Percentiles rank a stretch among this genome's conserved stretches.
These are phyloP conservation scores for Spicauda simplicius DNA, from an alignment of 2,888 invertebrate genomes.

Conservation along the genomic window DNA sequence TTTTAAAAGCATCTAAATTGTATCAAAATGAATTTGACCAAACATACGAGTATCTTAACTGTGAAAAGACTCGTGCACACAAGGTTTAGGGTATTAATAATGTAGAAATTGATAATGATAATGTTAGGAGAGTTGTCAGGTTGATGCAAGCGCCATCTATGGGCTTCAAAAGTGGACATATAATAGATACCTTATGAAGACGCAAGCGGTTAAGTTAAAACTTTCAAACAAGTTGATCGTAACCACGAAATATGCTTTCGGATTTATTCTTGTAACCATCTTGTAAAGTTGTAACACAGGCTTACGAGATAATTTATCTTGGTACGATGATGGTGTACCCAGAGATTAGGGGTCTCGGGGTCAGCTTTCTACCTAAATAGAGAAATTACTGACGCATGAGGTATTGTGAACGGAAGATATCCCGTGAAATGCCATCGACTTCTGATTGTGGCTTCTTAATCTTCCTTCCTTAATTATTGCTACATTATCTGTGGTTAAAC, in stretches of 20 bases:
- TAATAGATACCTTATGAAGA: too few species aligned
- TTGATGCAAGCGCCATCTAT: too few species aligned
- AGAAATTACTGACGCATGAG: constrained; percentile 48
- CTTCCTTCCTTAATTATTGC: constrained; percentile 34
- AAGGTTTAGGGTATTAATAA: too few species aligned
- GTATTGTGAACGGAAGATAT: constrained; percentile 35
- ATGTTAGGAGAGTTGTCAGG: too few species aligned
- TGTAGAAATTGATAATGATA: too few species aligned
- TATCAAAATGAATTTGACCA: too few species aligned
- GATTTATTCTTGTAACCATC: constrained; percentile 35
- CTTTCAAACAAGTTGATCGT: constrained; percentile 29
- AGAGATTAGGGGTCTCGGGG: constrained; percentile 50
- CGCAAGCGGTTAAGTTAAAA: constrained; percentile 6
- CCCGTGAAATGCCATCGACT: constrained; percentile 32
- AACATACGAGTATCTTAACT: too few species aligned
- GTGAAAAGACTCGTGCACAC: too few species aligned
- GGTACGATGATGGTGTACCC: constrained; percentile 34
- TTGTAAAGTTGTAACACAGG: constrained; percentile 33
- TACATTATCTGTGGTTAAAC: constrained; percentile 36
- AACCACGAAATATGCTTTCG: constrained; percentile 30
- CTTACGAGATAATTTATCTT: constrained; percentile 37
- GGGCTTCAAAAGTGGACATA: too few species aligned
- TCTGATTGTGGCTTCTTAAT: constrained; percentile 37
- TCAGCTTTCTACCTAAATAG: constrained; percentile 62
- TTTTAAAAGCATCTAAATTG: too few species aligned